Conservation (phyloP, 1,140 invertebrate genomes). For the Sarcophaga peregrina region DNA sequence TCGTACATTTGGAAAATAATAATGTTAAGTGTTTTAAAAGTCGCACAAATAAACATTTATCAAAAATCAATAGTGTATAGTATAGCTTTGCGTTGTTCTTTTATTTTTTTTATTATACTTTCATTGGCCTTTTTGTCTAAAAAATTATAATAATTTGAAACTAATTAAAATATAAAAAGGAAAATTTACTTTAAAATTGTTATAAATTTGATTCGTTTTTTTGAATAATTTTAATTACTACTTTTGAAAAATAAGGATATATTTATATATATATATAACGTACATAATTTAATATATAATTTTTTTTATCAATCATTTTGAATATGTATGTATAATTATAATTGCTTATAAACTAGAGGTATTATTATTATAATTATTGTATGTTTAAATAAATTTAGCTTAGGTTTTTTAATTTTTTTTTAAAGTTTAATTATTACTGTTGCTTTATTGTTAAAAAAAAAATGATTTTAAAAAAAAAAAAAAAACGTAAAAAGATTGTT, state of each 20-base stretch:
- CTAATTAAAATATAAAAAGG: not conserved
- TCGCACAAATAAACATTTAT: no score
- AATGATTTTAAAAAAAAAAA: constrained; percentile 23
- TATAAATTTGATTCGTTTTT: not conserved
- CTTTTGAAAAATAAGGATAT: constrained; percentile 14
- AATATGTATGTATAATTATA: not conserved
- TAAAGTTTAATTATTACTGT: not conserved
- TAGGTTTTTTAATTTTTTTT: constrained; percentile 17
- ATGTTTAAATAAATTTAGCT: constrained; percentile 30
- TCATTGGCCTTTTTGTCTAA: not conserved
- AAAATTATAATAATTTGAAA: not conserved
- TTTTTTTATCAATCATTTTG: constrained; percentile 21
- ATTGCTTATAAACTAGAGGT: constrained; percentile 29
- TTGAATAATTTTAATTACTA: not conserved
- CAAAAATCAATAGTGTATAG: no score
- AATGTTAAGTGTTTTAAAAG: no score
- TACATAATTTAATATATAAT: not conserved
- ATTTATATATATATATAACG: constrained; percentile 2
- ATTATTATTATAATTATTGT: not conserved
- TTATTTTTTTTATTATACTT: no score
- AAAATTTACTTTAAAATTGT: not conserved
- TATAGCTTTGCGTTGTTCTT: no score
- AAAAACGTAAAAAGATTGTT: constrained; percentile 31
- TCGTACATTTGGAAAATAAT: no score
- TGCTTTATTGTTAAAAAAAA: constrained; percentile 20